Conservation (phyloP, 2,797 vertebrate species). For the Peromyscus attwateri region DNA sequence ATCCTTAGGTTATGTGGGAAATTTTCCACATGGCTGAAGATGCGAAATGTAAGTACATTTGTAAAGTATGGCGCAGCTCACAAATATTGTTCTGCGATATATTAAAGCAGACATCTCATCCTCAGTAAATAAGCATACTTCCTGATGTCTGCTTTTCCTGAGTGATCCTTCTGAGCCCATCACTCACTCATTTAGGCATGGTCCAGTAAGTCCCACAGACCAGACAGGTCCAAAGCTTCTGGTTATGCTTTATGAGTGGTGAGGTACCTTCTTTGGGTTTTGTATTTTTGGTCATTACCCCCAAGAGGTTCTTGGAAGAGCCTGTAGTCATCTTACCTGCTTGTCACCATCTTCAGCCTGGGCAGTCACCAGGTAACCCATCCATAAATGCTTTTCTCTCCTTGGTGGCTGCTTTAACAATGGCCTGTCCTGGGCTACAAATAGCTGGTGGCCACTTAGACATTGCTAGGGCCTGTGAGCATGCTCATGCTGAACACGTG, state of each 20-base stretch:
- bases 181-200: no score
- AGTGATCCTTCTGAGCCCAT: background rate
- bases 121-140: fast-evolving
- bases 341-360: background rate
- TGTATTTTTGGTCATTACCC: background rate
- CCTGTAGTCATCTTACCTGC: background rate
- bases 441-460: background rate
- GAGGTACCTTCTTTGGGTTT: background rate
- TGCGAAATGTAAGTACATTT: background rate
- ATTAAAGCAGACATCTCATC: background rate
- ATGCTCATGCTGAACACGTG: fast-evolving
- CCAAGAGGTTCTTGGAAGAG: background rate
- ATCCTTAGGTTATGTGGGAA: background rate
- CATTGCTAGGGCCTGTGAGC: background rate
- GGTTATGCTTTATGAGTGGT: background rate
- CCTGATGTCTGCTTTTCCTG: background rate
- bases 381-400: background rate
- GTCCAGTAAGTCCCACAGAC: background rate
- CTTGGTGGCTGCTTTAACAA: background rate
- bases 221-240: background rate
- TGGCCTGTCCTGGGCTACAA: fast-evolving
- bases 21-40: background rate
- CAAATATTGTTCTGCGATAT: background rate
- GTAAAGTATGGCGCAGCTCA: background rate
- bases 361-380: fast-evolving